Evolutionary conservation across 2,113 vertebrate genomes (phyloP).

Genomic region (Gnathonemus longibarbis): DNA sequence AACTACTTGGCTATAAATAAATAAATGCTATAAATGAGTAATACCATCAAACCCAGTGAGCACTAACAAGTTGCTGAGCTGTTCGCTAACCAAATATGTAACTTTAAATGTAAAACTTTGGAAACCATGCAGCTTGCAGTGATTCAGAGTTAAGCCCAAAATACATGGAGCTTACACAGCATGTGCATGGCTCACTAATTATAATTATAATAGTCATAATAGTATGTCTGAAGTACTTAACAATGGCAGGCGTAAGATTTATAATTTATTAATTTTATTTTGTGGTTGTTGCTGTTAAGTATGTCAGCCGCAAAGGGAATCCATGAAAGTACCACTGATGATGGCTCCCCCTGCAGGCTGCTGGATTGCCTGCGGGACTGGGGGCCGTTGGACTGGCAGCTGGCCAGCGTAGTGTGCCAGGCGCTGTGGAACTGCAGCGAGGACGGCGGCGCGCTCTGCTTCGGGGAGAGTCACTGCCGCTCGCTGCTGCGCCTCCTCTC

Average conservation of each 20-base stretch:
- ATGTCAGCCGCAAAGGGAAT: not conserved
- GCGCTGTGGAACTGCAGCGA: conserved; percentile 86
- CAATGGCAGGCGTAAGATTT: not conserved
- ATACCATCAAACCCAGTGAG: not conserved
- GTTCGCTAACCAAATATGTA: not conserved
- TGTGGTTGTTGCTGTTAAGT: not conserved
- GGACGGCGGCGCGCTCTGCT: conserved; percentile 32
- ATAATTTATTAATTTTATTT: not conserved
- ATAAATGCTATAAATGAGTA: not conserved
- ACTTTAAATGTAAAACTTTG: not conserved
- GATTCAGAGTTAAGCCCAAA: not conserved
- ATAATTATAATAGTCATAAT: not conserved
- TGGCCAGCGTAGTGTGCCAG: conserved; percentile 83
- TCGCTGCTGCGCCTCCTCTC: conserved; percentile 61
- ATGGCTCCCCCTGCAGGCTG: conserved; percentile 58
- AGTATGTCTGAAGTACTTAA: not conserved
- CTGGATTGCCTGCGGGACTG: conserved; percentile 82
- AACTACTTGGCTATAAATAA: not conserved
- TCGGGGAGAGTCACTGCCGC: conserved; percentile 52
- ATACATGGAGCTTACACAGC: not conserved
- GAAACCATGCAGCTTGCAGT: not conserved
- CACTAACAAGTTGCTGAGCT: not conserved
- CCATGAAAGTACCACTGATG: not conserved
- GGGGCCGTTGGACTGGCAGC: conserved; percentile 81
- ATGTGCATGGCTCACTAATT: not conserved